Evolutionary conservation across 2,113 vertebrate species (phyloP), one percentile per base, ranked within the genome.

Genomic region (Brachypodius melanocephalos): DNA sequence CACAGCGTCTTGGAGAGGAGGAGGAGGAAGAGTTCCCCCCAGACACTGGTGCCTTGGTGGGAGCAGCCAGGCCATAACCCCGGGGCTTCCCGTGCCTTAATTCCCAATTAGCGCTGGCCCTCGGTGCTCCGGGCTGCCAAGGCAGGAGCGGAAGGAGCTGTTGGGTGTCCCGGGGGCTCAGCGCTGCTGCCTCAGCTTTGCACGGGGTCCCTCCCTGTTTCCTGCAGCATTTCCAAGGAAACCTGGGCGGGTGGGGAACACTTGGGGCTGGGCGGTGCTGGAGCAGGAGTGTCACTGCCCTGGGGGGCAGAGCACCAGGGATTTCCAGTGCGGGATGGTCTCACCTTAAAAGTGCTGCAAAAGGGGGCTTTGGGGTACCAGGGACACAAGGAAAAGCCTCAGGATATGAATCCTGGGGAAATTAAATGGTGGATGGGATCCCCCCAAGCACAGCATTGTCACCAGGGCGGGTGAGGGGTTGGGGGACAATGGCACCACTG

Each of bases 191-290:
- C 12, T 46, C 88, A 83, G 57, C 45, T 45, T 55, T 2, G 8
- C 63, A 9, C 0, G 1, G 34, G n/a, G 34, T 58, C 6, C 0
- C 40, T 67, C 51, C 61, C 18, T 0, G 0, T 17, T 55, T 62
- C 75, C 71, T 9, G 1, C 5, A 6, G 12, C 5, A 0, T 24
- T 88, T 45, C 91, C 69, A 31, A 13, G 68, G n/a, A 59, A 65
- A 48, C 5, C 55, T 3, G 49, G 12, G 68, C 1, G 24, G 54
- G 7, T 14, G 28, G n/a, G 77, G 54, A 63, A 4, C 3, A 2
- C 0, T 5, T 61, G 26, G 1, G 29, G 48, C 58, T 20, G 11
- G 78, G 74, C 11, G 26, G 43, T 2, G 69, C 43, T 32, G 49
- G 9, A 58, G 74, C 57, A 34, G 5, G 5, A 1, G 7, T 2